These are phyloP conservation scores for Nematostella vectensis DNA, from an alignment of 92 coral and sea anemone genomes.

Conservation along the genomic window DNA sequence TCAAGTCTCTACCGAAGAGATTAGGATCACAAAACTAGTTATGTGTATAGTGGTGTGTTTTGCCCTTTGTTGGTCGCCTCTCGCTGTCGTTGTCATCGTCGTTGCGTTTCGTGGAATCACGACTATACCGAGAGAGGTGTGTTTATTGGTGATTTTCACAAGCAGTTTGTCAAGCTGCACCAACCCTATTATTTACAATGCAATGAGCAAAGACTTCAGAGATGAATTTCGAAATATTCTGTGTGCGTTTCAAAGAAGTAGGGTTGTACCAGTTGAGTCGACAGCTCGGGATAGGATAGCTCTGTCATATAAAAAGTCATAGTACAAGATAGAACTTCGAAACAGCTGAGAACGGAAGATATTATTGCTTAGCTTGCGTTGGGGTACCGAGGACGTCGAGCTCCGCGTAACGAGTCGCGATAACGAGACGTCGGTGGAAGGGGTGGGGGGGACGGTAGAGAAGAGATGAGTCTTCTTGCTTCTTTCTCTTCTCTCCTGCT, in stretches of 20 bases:
- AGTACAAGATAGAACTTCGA: too few species aligned
- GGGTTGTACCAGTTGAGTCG: background rate
- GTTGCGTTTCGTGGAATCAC: slow-evolving; percentile 9
- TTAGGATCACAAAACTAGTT: slow-evolving; percentile 17
- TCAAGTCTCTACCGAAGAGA: slow-evolving; percentile 14
- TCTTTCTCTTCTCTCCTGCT: too few species aligned
- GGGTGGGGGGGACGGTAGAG: too few species aligned
- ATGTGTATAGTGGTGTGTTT: slow-evolving; percentile 8
- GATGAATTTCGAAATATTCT: background rate
- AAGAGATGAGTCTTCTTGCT: too few species aligned
- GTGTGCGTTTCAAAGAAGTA: background rate
- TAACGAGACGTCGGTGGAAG: too few species aligned
- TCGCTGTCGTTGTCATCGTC: slow-evolving; percentile 9
- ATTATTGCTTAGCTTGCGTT: too few species aligned
- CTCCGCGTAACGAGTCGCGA: too few species aligned
- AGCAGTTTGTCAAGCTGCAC: slow-evolving; percentile 17
- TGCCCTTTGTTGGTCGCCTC: slow-evolving; percentile 14
- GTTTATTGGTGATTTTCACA: slow-evolving; percentile 14
- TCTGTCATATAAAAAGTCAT: too few species aligned
- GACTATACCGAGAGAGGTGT: slow-evolving; percentile 16
- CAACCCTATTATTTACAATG: slow-evolving; percentile 22
- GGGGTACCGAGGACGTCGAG: too few species aligned
- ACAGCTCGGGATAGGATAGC: too few species aligned
- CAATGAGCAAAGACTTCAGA: slow-evolving; percentile 12
- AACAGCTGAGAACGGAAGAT: too few species aligned